Evolutionary conservation across 2,888 invertebrate genomes (phyloP).

Genomic region (Drosophila tripunctata): DNA sequence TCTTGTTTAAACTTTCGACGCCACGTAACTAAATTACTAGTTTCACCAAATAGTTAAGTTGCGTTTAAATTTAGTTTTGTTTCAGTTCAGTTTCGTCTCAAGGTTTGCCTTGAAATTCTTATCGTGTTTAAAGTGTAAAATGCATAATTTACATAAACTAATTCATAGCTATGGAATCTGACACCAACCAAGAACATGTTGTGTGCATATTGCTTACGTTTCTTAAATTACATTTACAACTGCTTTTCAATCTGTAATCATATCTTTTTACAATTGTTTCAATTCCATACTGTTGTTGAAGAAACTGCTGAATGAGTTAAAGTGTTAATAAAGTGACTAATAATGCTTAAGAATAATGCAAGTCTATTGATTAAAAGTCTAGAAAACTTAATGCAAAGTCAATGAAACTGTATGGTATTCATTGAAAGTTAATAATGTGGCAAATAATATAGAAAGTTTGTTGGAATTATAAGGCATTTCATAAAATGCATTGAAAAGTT

Average conservation of each 20-base stretch:
- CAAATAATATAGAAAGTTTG: too few species aligned
- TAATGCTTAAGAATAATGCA: neutral
- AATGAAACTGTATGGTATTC: neutral
- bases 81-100: neutral
- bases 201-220: conserved; percentile 6
- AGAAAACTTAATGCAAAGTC: neutral
- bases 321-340: neutral
- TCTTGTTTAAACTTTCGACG: neutral
- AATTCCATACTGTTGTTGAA: neutral
- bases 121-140: neutral
- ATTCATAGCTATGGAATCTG: conserved; percentile 10
- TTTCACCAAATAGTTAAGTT: neutral
- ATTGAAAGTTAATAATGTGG: neutral
- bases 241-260: conserved; percentile 3
- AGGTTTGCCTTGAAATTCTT: conserved; percentile 9
- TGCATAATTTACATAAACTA: neutral
- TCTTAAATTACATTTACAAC: conserved; percentile 6
- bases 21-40: neutral
- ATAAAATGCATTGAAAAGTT: too few species aligned
- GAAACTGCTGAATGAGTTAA: neutral
- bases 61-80: neutral
- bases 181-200: neutral
- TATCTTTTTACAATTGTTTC: neutral
- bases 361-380: neutral
- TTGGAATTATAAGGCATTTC: too few species aligned